Percentiles rank a stretch among this genome's conserved stretches.
These are phyloP conservation scores for Nymphicus hollandicus DNA, from an alignment of 2,113 vertebrate genomes.

Conservation along the genomic window DNA sequence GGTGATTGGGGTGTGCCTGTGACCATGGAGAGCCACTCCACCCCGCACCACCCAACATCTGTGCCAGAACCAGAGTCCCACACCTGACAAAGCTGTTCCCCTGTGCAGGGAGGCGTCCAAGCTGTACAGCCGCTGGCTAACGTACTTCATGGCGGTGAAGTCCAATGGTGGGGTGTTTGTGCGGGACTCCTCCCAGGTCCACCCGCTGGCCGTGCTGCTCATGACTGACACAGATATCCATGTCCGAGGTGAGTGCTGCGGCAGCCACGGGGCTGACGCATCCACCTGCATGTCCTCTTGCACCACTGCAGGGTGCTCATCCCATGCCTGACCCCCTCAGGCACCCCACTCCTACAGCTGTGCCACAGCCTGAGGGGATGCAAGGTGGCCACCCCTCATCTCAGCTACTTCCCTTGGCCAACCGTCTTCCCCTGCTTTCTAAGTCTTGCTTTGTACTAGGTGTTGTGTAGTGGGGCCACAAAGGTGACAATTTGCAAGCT, in stretches of 20 bases:
- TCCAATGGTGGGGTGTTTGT: conserved; percentile 88
- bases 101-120: conserved; percentile 76
- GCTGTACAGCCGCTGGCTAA: conserved; percentile 91
- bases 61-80: accelerated
- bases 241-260: conserved; percentile 77
- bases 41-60: accelerated
- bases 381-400: accelerated
- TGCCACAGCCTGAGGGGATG: background rate
- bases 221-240: conserved; percentile 86
- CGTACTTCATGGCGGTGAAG: conserved; percentile 90
- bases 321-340: accelerated
- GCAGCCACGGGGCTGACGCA: accelerated
- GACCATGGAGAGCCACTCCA: background rate
- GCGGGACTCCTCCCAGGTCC: conserved; percentile 89
- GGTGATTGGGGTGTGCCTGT: accelerated
- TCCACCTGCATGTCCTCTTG: background rate
- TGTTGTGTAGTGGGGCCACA: accelerated
- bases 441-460: accelerated
- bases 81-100: background rate
- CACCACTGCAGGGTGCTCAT: background rate
- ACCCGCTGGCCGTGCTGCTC: conserved; percentile 89
- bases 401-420: background rate
- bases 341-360: background rate
- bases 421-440: accelerated
- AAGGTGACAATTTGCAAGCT: background rate